phyloP scores from a whole-genome alignment of 2,113 vertebrate genomes.

The Podocnemis expansa region DNA sequence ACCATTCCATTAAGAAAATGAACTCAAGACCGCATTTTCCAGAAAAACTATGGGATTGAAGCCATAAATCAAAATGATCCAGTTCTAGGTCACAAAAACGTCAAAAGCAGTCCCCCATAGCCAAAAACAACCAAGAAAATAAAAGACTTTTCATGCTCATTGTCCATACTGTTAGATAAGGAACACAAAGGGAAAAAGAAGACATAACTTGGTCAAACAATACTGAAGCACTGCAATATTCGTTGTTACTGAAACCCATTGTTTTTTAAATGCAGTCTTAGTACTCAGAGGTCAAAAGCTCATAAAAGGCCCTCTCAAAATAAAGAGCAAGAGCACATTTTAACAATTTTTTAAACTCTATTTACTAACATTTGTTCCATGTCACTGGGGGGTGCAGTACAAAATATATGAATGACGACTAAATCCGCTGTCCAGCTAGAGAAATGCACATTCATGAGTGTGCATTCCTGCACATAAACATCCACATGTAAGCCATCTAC shows the following conservation, averaged over 20 bases:
- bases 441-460: fast-evolving
- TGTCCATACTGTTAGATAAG: neutral
- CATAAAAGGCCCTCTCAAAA: neutral
- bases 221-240: neutral
- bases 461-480: neutral
- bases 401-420: neutral
- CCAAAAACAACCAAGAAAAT: neutral
- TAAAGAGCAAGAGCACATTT: neutral
- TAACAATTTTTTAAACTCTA: neutral
- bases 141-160: neutral
- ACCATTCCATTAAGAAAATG: neutral
- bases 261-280: neutral
- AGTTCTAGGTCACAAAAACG: fast-evolving
- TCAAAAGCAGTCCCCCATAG: neutral
- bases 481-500: fast-evolving
- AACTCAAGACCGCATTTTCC: neutral
- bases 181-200: too few relatives aligned
- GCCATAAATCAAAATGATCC: neutral
- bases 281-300: neutral
- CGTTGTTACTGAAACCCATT: neutral
- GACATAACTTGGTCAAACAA: neutral
- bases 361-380: neutral
- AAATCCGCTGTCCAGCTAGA: neutral
- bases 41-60: neutral
- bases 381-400: neutral